These are phyloP conservation scores for Pachycephala philippinensis DNA, from an alignment of 2,113 vertebrate genomes.

Conservation along the genomic window DNA sequence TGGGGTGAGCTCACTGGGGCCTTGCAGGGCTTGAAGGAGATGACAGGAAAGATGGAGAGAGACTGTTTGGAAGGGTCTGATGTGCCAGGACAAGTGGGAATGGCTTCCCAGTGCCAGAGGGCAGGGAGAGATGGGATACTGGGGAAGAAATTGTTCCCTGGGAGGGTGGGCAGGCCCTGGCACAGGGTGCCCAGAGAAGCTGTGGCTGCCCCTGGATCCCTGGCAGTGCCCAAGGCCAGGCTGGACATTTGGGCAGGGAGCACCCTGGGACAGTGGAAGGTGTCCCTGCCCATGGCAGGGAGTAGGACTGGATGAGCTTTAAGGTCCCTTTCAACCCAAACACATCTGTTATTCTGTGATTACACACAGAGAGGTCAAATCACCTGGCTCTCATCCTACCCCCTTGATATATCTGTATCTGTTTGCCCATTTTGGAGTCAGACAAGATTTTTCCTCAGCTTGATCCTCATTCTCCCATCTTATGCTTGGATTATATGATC, in stretches of 20 bases:
- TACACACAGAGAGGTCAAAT: background rate
- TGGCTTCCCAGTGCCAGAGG: background rate
- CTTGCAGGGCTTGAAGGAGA: fast-evolving
- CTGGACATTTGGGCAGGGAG: background rate
- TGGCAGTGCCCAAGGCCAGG: background rate
- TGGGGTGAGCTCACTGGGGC: fast-evolving
- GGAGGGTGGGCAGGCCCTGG: fast-evolving
- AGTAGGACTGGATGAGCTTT: fast-evolving
- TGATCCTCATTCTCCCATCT: background rate
- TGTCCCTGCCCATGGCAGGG: background rate
- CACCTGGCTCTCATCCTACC: background rate
- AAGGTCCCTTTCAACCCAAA: background rate
- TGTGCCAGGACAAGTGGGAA: background rate
- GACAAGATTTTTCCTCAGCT: background rate
- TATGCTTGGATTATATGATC: background rate
- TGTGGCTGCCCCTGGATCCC: background rate
- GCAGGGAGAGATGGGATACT: background rate
- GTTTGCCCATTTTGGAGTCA: background rate
- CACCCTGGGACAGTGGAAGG: fast-evolving
- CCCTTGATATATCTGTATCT: background rate
- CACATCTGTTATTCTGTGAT: background rate
- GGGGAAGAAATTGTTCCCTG: fast-evolving
- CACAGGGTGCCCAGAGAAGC: background rate
- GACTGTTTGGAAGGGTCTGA: background rate
- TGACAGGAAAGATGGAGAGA: fast-evolving